Evolutionary conservation across 2,113 vertebrate genomes (phyloP).

Genomic region (Sclerurus mexicanus): DNA sequence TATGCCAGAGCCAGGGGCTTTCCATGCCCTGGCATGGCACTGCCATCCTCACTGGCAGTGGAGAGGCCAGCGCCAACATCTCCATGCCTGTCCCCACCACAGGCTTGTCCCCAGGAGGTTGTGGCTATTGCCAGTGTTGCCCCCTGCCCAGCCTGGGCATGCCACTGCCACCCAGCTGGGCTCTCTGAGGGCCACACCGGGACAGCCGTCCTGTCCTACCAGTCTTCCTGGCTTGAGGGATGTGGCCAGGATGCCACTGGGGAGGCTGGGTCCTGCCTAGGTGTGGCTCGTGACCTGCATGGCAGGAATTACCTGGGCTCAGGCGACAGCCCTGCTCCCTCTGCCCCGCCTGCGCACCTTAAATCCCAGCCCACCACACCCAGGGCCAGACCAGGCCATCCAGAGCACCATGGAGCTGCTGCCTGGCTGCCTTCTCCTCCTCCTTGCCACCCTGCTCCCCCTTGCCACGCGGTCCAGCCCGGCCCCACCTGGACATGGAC

Average conservation of each 20-base stretch:
- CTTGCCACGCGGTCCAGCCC: not conserved
- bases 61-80: not conserved
- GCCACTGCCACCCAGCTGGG: not conserved
- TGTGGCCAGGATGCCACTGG: not conserved
- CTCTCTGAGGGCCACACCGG: rapidly evolving
- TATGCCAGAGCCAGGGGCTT: rapidly evolving
- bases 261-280: not conserved
- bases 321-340: not conserved
- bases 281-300: not conserved
- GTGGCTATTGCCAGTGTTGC: rapidly evolving
- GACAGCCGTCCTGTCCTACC: not conserved
- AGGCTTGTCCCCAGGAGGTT: not conserved
- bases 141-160: not conserved
- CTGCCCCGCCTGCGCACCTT: not conserved
- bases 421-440: not conserved
- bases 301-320: conserved; percentile 14
- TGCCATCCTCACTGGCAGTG: rapidly evolving
- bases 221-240: conserved; percentile 6
- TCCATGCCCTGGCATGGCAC: not conserved
- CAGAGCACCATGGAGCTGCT: conserved; percentile 35
- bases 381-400: not conserved
- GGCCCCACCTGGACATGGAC: rapidly evolving
- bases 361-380: conserved; percentile 11
- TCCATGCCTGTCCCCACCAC: not conserved
- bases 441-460: not conserved